These are phyloP conservation scores for Heliornis fulica DNA, from an alignment of 2,113 vertebrate species.

Conservation along the genomic window DNA sequence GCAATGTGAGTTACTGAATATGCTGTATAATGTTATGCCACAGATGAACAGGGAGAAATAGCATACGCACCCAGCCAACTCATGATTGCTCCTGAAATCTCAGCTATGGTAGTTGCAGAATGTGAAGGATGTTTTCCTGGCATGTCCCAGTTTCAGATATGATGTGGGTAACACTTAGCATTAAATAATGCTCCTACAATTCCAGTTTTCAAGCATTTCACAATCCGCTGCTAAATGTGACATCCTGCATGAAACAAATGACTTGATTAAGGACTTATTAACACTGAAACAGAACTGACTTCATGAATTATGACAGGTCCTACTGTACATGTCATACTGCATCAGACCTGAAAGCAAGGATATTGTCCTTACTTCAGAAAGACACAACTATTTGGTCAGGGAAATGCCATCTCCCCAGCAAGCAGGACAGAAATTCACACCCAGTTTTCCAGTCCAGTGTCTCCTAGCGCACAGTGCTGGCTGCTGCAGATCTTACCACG, in stretches of 20 bases:
- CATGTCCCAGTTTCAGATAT: conserved; percentile 29
- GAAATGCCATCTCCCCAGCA: neutral
- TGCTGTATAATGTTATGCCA: neutral
- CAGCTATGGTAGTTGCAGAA: neutral
- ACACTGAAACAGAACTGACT: conserved; percentile 56
- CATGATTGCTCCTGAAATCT: conserved; percentile 28
- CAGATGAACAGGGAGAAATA: neutral
- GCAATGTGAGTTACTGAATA: neutral
- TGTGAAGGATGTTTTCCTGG: conserved; percentile 50
- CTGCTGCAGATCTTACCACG: neutral
- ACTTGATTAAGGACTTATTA: conserved; percentile 71
- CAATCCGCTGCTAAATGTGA: conserved; percentile 55
- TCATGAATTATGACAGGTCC: conserved; percentile 60
- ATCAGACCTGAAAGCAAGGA: conserved; percentile 55
- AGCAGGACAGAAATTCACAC: neutral
- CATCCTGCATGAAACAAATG: conserved; percentile 65
- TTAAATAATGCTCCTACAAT: conserved; percentile 27
- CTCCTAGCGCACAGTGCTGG: neutral
- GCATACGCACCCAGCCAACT: conserved; percentile 13
- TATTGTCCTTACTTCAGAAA: neutral
- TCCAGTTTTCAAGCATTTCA: conserved; percentile 47
- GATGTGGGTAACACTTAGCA: conserved; percentile 40
- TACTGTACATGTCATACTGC: conserved; percentile 34
- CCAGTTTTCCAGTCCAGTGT: neutral
- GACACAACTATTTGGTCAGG: neutral